A percentile compares a stretch with the other conserved stretches of the same genome.
Evolutionary conservation across 2,113 vertebrate genomes (phyloP).

Genomic region (Irena cyanogastra): DNA sequence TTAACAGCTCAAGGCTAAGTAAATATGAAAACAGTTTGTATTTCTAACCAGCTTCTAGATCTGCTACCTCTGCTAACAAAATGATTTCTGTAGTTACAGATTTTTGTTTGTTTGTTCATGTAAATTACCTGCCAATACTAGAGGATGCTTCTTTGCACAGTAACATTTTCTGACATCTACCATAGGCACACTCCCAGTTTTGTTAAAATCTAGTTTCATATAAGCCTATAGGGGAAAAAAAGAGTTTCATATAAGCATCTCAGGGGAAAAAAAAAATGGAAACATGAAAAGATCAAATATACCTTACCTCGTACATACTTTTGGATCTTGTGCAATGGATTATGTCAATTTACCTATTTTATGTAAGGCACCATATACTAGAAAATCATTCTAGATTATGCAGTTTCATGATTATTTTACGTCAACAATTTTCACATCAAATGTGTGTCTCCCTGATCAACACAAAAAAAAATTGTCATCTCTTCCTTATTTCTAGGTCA

Average conservation of each 20-base stretch:
- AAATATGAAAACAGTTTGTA: background rate
- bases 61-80: background rate
- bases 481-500: background rate
- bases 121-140: constrained; percentile 73
- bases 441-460: background rate
- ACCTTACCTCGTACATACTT: background rate
- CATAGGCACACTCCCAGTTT: constrained; percentile 72
- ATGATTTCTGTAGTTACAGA: background rate
- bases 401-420: background rate
- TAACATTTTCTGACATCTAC: constrained; percentile 79
- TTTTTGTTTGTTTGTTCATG: background rate
- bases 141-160: constrained; percentile 73
- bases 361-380: background rate
- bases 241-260: constrained; percentile 67
- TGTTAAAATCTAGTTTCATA: constrained; percentile 82
- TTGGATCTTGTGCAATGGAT: background rate
- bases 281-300: background rate
- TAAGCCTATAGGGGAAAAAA: constrained; percentile 69
- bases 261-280: background rate
- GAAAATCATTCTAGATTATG: background rate
- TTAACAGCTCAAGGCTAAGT: background rate
- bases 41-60: background rate
- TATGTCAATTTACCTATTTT: background rate
- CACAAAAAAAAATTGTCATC: background rate
- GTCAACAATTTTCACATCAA: background rate